Evolutionary conservation across 2,888 invertebrate genomes (phyloP), one percentile per base, ranked within the genome.

Genomic region (Clusia tigrina): DNA sequence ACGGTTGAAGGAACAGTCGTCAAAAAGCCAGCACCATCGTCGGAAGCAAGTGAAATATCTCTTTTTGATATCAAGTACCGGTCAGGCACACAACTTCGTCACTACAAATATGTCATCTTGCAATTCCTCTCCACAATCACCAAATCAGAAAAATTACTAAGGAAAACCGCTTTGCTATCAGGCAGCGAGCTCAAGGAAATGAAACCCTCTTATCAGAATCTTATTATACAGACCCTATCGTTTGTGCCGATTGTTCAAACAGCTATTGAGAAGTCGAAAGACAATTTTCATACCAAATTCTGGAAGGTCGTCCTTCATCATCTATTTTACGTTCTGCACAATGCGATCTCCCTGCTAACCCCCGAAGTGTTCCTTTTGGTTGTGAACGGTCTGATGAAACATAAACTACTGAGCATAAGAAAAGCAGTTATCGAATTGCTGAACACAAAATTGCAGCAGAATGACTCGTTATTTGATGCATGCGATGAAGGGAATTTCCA

Each of bases 371-470:
- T 97, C 81, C 83, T 96, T 20, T 86, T 89, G 46, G 94, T 95
- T 0, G 86, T 95, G 1, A 87, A 89, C 67, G 89, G 90, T 0
- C 83, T 98, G 58, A 82, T 92, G 73, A 86, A 88, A 55, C 91
- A 94, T 75, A 88, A 89, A 42, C 80, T 92, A 22, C 82, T 88
- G 15, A 88, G 89, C 5, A 90, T 97, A 1, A 88, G 91, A 67
- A 87, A 91, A 64, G 91, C 94, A 78, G 89, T 94, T 0, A 87
- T 98, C 83, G 96, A 97, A 74, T 83, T 98, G 42, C 84, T 98
- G 1, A 95, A 93, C 73, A 87, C 88, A 9, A 93, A 95, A 82
- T 85, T 97, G 6, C 90, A 92, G 68, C 86, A 88, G 65, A 88
- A 89, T 65, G 86, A 86, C 2, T 87, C 87, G 66, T 89, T 89